Conservation (phyloP, 30 jellyfish, hydroid and myxozoan species). For the Phacellophora camtschatica region DNA sequence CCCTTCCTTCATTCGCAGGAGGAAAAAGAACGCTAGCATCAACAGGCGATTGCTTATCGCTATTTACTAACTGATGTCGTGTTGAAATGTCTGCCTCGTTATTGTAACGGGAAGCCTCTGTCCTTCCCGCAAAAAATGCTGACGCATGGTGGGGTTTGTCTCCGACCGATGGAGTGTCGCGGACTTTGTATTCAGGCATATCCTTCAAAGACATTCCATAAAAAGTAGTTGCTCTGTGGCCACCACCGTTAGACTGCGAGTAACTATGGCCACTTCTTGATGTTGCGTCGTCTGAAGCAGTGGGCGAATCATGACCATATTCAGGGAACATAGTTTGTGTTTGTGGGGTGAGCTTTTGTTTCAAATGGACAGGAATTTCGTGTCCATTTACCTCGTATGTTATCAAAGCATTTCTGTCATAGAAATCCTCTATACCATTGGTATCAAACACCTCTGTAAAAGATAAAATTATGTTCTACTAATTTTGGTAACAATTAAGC, state of each 20-base stretch:
- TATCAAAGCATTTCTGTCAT: slow-evolving; percentile 85
- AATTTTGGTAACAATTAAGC: not conserved
- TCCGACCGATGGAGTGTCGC: slow-evolving; percentile 75
- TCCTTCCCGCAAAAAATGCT: not conserved
- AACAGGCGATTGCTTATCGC: not conserved
- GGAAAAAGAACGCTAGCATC: slow-evolving; percentile 26
- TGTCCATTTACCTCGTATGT: slow-evolving; percentile 97
- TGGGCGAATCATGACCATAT: slow-evolving; percentile 85
- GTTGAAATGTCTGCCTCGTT: slow-evolving; percentile 9
- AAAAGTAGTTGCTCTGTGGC: slow-evolving; percentile 62
- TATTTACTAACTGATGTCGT: slow-evolving; percentile 18
- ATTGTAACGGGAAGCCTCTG: not conserved
- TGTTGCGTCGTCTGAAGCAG: slow-evolving; percentile 8
- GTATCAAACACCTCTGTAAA: slow-evolving; percentile 89
- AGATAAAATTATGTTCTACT: not conserved
- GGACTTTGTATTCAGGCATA: slow-evolving; percentile 91
- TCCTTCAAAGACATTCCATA: slow-evolving; percentile 86
- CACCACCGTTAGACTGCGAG: slow-evolving; percentile 4
- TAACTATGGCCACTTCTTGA: slow-evolving; percentile 53
- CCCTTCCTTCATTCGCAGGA: not conserved
- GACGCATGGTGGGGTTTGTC: slow-evolving; percentile 6
- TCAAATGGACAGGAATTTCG: slow-evolving; percentile 95
- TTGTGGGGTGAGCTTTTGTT: slow-evolving; percentile 91
- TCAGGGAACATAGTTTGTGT: slow-evolving; percentile 93
- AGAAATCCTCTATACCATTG: slow-evolving; percentile 94